These are phyloP conservation scores for Scaptomyza caliginosa DNA, from an alignment of 2,888 invertebrate species.

Conservation along the genomic window DNA sequence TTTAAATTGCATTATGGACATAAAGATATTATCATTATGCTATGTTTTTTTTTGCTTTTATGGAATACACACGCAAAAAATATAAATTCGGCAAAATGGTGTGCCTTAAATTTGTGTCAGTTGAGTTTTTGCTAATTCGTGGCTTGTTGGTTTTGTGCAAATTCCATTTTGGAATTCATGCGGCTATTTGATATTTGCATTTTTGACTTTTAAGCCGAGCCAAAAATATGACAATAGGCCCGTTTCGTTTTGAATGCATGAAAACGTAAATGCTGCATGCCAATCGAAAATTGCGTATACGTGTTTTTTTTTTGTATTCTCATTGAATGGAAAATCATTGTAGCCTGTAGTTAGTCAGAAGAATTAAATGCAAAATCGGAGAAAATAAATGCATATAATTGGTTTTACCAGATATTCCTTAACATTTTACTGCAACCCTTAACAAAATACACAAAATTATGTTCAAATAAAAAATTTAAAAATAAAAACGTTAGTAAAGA, in stretches of 20 bases:
- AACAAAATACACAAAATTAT: no score
- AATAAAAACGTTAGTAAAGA: background rate
- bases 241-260: background rate
- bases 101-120: conserved; percentile 27
- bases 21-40: conserved; percentile 23
- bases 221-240: conserved; percentile 12
- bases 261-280: conserved; percentile 5
- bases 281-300: conserved; percentile 2
- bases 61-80: background rate
- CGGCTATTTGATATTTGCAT: conserved; percentile 39
- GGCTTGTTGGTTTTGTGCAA: conserved; percentile 44
- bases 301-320: background rate
- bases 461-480: no score
- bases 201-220: conserved; percentile 19
- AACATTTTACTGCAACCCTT: no score
- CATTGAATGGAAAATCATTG: conserved; percentile 22
- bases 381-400: background rate
- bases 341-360: background rate
- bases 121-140: conserved; percentile 27
- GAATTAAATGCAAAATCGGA: background rate
- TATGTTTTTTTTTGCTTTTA: background rate
- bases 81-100: conserved; percentile 5
- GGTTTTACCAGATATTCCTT: no score
- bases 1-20: conserved; percentile 1
- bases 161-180: conserved; percentile 29